phyloP scores from a whole-genome alignment of 2,113 vertebrate genomes.

The Dendrocopos noguchii region DNA sequence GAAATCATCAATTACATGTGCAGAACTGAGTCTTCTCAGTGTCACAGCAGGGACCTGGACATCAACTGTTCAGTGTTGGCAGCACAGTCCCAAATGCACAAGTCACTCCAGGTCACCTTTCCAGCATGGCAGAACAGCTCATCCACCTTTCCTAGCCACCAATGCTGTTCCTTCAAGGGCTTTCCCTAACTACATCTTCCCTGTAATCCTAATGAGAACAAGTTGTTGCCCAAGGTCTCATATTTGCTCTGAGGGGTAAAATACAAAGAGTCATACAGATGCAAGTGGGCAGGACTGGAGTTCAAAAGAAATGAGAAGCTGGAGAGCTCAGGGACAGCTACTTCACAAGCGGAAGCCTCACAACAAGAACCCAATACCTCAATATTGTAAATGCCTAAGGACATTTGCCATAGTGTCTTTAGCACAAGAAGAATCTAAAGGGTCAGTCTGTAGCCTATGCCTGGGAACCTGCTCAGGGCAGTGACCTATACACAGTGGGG shows the following conservation, averaged over 20 bases:
- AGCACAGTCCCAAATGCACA: not conserved
- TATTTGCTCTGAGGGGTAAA: not conserved
- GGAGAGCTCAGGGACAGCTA: not conserved
- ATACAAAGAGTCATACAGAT: not conserved
- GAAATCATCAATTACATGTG: slow-evolving; percentile 13
- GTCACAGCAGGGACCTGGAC: not conserved
- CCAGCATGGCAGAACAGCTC: not conserved
- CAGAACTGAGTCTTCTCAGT: not conserved
- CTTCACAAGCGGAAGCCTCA: not conserved
- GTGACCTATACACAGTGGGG: fast-evolving
- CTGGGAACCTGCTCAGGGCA: not conserved
- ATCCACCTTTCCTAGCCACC: not conserved
- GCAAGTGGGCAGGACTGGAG: not conserved
- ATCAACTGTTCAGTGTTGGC: not conserved
- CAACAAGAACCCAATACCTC: not conserved
- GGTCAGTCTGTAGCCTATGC: no score
- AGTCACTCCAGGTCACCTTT: not conserved
- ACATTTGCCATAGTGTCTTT: not conserved
- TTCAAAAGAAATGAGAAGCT: not conserved
- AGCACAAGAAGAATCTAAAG: not conserved
- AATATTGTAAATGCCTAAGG: not conserved
- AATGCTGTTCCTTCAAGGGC: not conserved
- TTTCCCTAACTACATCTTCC: not conserved
- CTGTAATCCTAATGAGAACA: not conserved
- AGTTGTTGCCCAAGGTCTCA: not conserved